Percentiles rank a stretch among this genome's conserved stretches.
phyloP scores from a whole-genome alignment of 2,113 vertebrate species.

The Elgaria multicarinata region DNA sequence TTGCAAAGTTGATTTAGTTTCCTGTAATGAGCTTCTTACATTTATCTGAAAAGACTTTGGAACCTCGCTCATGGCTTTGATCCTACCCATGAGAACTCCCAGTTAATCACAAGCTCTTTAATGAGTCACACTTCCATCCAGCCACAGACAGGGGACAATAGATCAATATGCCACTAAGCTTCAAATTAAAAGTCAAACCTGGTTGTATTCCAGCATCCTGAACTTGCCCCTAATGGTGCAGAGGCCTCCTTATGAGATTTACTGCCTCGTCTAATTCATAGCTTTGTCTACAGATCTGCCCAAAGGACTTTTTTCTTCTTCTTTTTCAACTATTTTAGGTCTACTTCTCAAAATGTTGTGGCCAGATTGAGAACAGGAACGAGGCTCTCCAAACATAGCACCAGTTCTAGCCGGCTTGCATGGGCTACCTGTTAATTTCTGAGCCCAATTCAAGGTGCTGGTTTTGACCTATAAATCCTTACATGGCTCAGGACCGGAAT shows the following conservation, averaged over 20 bases:
- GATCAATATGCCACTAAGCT: slow-evolving; percentile 6
- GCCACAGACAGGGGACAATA: slow-evolving; percentile 3
- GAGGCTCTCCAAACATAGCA: too few species aligned
- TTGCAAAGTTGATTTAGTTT: slow-evolving; percentile 38
- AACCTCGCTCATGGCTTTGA: slow-evolving; percentile 20
- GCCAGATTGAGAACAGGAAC: too few species aligned
- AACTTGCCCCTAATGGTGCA: background rate
- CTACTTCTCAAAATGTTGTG: too few species aligned
- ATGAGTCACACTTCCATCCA: slow-evolving; percentile 35
- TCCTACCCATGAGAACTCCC: background rate
- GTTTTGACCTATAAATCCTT: too few species aligned
- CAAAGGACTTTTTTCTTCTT: background rate
- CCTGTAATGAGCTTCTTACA: background rate
- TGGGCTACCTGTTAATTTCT: too few species aligned
- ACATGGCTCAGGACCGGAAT: too few species aligned
- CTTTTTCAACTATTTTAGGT: background rate
- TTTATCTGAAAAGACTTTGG: slow-evolving; percentile 11
- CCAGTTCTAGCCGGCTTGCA: too few species aligned
- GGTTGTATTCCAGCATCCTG: slow-evolving; percentile 1
- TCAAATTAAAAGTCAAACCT: slow-evolving; percentile 29
- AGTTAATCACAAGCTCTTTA: slow-evolving; percentile 23
- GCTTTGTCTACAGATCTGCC: background rate
- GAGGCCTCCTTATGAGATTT: background rate
- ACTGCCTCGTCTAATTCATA: background rate
- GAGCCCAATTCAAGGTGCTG: too few species aligned